Percentiles rank a stretch among this genome's conserved stretches.
Evolutionary conservation across 2,113 vertebrate species (phyloP).

Genomic region (Recurvirostra avosetta): DNA sequence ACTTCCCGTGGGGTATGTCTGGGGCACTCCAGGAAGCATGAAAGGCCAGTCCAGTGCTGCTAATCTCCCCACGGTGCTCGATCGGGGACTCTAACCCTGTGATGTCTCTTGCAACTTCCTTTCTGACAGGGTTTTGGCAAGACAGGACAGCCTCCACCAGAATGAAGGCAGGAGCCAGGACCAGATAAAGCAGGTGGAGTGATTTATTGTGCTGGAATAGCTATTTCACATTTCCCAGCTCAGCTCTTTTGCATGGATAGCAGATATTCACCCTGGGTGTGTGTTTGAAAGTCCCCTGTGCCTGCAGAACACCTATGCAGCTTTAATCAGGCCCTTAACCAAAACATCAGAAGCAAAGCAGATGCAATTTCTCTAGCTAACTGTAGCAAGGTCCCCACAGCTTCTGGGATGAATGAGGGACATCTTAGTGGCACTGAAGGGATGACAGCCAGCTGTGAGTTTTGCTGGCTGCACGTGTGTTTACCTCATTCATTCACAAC

Average conservation of each 20-base stretch:
- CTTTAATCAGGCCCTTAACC: not conserved
- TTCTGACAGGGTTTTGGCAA: not conserved
- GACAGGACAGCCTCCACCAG: not conserved
- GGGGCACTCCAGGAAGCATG: not conserved
- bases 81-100: not conserved
- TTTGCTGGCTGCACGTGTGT: conserved; percentile 33
- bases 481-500: conserved; percentile 47
- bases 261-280: not conserved
- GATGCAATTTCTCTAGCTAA: not conserved
- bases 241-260: not conserved
- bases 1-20: not conserved
- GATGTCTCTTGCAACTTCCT: not conserved
- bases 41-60: not conserved
- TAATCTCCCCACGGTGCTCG: not conserved
- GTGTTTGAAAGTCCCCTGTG: not conserved
- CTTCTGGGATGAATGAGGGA: not conserved
- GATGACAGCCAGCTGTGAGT: not conserved
- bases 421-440: not conserved
- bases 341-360: not conserved
- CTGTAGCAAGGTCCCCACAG: not conserved
- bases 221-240: not conserved
- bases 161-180: not conserved
- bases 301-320: not conserved
- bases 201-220: not conserved
- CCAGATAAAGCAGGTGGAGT: not conserved